Base-by-base conservation (phyloP, 2,113 vertebrate genomes). In the Chaetorhynchus papuensis region DNA sequence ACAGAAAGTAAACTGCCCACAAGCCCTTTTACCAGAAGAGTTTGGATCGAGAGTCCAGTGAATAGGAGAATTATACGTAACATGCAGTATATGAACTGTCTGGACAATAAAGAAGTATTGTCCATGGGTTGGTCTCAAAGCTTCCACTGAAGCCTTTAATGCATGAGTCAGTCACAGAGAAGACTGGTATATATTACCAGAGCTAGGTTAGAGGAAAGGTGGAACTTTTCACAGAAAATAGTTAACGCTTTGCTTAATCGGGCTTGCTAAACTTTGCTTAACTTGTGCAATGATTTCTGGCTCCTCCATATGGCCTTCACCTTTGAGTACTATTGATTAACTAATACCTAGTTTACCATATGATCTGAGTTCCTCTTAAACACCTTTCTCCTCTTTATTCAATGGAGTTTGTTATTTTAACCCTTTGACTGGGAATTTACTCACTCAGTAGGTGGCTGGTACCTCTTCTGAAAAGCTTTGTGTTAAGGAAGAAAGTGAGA, bases 231-330 rank as follows among this genome's bases (percentile, higher is more conserved):
- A 96, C 91, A 97, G 97, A 97, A 97, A 97, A 96, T 72, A 97
- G 96, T 97, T 97, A 97, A 97, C 96, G 59, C 82, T 96, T 96
- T 97, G 90, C 92, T 96, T 97, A 97, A 97, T 97, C 97, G 70
- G 89, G 77, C 91, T 96, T 57, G 72, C 80, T 97, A 97, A 97
- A 97, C 97, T 97, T 97, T 97, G 94, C 93, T 97, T 97, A 97
- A 97, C 97, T 97, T 97, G 92, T 94, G 97, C 97, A 97, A 97
- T 69, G 89, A 90, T 93, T 89, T 89, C 90, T 96, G 95, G 87
- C 97, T 97, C 56, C 76, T 89, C 82, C 39, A 27, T 81, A 71
- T 52, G 96, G 93, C 97, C 97, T 97, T 97, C 97, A 97, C 96
- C 97, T 97, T 96, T 97, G 96, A 92, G 57, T 96, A 89, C 71